These are phyloP conservation scores for Rhodinocichla rosea DNA, from an alignment of 2,113 vertebrate genomes.

Conservation along the genomic window DNA sequence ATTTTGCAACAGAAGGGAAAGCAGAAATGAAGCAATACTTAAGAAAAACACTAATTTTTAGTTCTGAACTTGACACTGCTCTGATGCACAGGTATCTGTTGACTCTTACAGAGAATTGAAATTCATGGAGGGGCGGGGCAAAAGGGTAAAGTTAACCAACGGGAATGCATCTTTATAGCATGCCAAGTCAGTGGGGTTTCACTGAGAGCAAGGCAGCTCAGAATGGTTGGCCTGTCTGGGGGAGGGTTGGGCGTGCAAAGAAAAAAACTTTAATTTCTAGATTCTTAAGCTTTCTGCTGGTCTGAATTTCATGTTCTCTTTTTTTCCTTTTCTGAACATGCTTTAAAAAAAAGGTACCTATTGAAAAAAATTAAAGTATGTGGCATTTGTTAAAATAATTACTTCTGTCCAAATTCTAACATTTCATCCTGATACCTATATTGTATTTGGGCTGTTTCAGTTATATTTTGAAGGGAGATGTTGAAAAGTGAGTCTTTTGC, in stretches of 20 bases:
- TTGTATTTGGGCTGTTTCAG: neutral
- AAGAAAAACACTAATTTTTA: neutral
- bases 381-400: neutral
- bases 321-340: neutral
- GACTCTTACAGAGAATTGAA: neutral
- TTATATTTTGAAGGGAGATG: neutral
- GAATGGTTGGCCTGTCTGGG: neutral
- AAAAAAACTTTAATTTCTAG: neutral
- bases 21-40: neutral
- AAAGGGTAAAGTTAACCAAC: neutral
- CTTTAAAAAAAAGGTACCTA: neutral
- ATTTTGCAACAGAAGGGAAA: neutral
- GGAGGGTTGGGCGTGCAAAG: fast-evolving
- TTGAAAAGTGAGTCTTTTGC: neutral
- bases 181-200: neutral
- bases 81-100: neutral
- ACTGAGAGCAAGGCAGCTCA: neutral
- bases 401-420: neutral
- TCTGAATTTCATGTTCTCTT: neutral
- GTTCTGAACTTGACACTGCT: neutral
- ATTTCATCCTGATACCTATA: neutral
- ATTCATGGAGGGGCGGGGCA: neutral
- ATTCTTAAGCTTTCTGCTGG: neutral
- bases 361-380: neutral
- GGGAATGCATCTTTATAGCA: neutral